Conservation (phyloP, 2,888 invertebrate species). For the Xestia xanthographa region DNA sequence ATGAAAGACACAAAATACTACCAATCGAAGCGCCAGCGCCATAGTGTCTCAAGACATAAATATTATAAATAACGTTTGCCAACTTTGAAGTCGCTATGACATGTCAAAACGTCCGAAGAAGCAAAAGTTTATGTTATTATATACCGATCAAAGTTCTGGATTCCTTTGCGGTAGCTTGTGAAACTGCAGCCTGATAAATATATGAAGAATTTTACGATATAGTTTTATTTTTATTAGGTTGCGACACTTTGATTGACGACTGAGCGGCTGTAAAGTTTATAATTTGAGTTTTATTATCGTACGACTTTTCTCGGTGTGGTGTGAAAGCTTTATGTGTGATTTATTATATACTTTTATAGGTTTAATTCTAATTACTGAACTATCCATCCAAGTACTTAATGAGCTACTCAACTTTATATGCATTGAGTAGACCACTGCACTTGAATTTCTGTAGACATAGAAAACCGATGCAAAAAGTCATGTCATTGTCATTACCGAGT, state of each 20-base stretch:
- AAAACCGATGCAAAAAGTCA: neutral
- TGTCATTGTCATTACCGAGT: neutral
- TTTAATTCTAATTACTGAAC: constrained; percentile 3
- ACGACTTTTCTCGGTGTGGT: constrained; percentile 5
- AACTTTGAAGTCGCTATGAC: constrained; percentile 63
- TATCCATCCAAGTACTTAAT: constrained; percentile 4
- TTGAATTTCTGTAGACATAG: neutral
- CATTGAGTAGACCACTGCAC: neutral
- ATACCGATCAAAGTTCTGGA: constrained; percentile 78
- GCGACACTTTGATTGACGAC: constrained; percentile 51
- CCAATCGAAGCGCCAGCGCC: constrained; percentile 42
- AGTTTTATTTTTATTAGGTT: constrained; percentile 58
- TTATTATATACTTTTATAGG: constrained; percentile 7
- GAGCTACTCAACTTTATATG: neutral
- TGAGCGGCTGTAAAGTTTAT: constrained; percentile 45
- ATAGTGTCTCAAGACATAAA: constrained; percentile 48
- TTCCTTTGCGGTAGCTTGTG: constrained; percentile 61
- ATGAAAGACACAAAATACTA: constrained; percentile 47
- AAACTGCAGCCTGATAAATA: constrained; percentile 59
- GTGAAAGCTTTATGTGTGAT: constrained; percentile 24
- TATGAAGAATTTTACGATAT: constrained; percentile 54
- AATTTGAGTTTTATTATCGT: constrained; percentile 52
- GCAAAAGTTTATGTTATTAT: constrained; percentile 76
- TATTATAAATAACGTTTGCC: constrained; percentile 54
- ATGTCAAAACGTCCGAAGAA: constrained; percentile 82